Evolutionary conservation across 2,113 vertebrate genomes (phyloP).

Genomic region (Campylorhamphus procurvoides): DNA sequence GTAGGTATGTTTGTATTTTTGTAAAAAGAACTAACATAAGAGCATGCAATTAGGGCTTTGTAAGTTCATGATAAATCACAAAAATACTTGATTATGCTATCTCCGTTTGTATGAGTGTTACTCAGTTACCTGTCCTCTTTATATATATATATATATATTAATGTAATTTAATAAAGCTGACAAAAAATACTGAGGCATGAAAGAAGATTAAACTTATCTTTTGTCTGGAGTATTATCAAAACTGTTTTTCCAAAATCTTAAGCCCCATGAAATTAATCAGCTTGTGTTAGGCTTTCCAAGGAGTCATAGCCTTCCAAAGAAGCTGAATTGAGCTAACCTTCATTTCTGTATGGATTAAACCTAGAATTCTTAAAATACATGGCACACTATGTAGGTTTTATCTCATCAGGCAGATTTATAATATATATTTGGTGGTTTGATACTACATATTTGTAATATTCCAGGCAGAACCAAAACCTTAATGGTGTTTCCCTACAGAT

Average conservation of each 20-base stretch:
- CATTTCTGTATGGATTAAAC: neutral
- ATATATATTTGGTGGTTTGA: neutral
- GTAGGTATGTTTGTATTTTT: slow-evolving; percentile 97
- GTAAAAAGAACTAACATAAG: slow-evolving; percentile 58
- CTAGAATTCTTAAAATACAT: neutral
- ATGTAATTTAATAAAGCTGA: slow-evolving; percentile 10
- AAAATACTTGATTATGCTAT: slow-evolving; percentile 36
- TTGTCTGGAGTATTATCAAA: slow-evolving; percentile 21
- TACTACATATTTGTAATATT: neutral
- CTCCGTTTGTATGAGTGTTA: slow-evolving; percentile 63
- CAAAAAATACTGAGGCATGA: neutral
- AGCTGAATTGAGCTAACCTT: neutral
- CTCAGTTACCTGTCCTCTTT: slow-evolving; percentile 70
- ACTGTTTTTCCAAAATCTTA: neutral
- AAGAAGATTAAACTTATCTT: neutral
- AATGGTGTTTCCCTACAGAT: neutral
- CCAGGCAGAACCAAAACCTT: neutral
- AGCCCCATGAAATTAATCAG: slow-evolving; percentile 27
- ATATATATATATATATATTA: neutral
- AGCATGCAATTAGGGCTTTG: slow-evolving; percentile 40
- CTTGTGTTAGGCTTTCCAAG: neutral
- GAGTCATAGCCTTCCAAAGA: neutral
- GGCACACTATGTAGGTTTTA: neutral
- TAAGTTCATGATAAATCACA: slow-evolving; percentile 53
- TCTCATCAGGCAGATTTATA: neutral